These are phyloP conservation scores for Cichladusa arquata DNA, from an alignment of 2,113 vertebrate species.

Conservation along the genomic window DNA sequence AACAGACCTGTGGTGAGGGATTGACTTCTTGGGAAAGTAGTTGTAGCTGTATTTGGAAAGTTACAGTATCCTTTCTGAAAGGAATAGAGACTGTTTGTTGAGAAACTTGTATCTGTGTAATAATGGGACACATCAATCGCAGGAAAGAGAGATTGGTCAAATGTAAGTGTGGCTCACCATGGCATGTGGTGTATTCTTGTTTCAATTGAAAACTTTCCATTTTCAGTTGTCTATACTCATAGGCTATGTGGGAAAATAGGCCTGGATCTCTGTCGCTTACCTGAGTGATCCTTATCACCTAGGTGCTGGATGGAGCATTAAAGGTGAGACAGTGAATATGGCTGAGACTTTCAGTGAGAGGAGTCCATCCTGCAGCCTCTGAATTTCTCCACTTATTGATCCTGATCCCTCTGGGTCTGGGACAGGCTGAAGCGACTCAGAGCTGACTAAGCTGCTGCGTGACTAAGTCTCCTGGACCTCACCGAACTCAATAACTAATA, in stretches of 20 bases:
- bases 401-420: neutral
- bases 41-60: neutral
- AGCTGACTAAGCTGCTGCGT: neutral
- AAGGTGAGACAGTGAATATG: neutral
- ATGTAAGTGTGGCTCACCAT: fast-evolving
- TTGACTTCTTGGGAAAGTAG: neutral
- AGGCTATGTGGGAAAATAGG: neutral
- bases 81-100: neutral
- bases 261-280: neutral
- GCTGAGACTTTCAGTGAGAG: neutral
- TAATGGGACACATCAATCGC: neutral
- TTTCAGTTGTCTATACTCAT: neutral
- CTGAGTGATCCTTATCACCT: neutral
- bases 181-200: neutral
- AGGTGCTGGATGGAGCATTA: neutral
- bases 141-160: neutral
- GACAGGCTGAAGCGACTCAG: neutral
- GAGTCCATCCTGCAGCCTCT: neutral
- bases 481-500: neutral
- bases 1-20: neutral
- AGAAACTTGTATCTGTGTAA: fast-evolving
- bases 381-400: neutral
- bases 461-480: conserved; percentile 12
- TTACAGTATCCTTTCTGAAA: neutral
- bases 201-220: neutral